Evolutionary conservation across 2,797 vertebrate species (phyloP).

Genomic region (Hemitrygon akajei): DNA sequence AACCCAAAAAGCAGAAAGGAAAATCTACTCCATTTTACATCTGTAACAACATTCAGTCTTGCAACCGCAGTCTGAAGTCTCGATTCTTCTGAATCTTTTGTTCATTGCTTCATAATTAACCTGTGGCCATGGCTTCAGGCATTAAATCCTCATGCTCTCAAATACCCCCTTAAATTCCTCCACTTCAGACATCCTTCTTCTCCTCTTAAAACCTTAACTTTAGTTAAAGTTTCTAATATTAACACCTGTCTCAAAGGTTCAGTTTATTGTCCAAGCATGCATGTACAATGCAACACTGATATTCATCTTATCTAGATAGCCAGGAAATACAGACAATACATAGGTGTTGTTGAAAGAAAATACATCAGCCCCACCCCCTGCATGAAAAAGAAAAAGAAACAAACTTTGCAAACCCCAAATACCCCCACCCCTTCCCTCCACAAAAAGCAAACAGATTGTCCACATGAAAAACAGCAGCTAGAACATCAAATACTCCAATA

Average conservation of each 20-base stretch:
- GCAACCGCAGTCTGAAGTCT: not conserved
- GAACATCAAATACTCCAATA: too few relatives aligned
- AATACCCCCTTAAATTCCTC: not conserved
- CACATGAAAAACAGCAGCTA: too few relatives aligned
- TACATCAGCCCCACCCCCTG: too few relatives aligned
- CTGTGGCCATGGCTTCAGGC: not conserved
- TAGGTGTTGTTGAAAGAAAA: too few relatives aligned
- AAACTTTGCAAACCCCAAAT: too few relatives aligned
- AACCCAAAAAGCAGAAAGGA: not conserved
- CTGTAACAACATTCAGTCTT: not conserved
- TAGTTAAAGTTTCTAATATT: not conserved
- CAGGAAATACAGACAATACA: too few relatives aligned
- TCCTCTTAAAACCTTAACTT: not conserved
- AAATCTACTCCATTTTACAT: not conserved
- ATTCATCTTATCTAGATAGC: too few relatives aligned
- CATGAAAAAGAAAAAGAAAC: too few relatives aligned
- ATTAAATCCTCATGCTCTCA: not conserved
- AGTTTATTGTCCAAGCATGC: too few relatives aligned
- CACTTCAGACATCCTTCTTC: not conserved
- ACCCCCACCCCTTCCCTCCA: too few relatives aligned
- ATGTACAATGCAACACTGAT: too few relatives aligned
- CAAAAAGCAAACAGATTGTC: too few relatives aligned
- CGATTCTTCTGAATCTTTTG: not conserved
- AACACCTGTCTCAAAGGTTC: not conserved
- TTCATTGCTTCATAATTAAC: not conserved